Percentiles rank a stretch among this genome's conserved stretches.
phyloP scores from a whole-genome alignment of 2,113 vertebrate genomes.

The Oenanthe melanoleuca region DNA sequence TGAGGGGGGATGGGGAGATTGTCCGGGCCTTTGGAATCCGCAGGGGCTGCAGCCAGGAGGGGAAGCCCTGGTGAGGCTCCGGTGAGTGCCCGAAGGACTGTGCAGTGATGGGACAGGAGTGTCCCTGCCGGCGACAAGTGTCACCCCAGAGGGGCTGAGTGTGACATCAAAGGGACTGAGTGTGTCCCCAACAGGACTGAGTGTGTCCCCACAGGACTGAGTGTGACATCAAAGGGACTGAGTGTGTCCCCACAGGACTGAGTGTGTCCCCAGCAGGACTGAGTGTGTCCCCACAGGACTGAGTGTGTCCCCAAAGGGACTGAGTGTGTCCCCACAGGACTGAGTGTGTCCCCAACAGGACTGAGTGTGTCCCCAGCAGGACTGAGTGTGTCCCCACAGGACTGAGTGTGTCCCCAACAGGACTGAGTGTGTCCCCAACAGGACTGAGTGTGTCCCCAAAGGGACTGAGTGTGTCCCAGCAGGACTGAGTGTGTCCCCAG shows the following conservation, averaged over 20 bases:
- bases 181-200: too few species aligned
- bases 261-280: rapidly evolving
- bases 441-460: too few species aligned
- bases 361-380: not conserved
- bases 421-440: not conserved
- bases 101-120: rapidly evolving
- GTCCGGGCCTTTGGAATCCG: not conserved
- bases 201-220: rapidly evolving
- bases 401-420: rapidly evolving
- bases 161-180: too few species aligned
- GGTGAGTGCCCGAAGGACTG: rapidly evolving
- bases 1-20: not conserved
- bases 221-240: not conserved
- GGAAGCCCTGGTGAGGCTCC: not conserved
- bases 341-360: rapidly evolving
- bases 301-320: not conserved
- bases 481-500: rapidly evolving
- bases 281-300: not conserved
- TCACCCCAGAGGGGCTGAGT: too few species aligned
- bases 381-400: too few species aligned
- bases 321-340: too few species aligned
- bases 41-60: not conserved
- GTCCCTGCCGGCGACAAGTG: rapidly evolving
- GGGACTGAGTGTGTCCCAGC: too few species aligned
- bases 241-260: not conserved